Conservation (phyloP, 2,113 vertebrate species). For the Saguinus imperator region DNA sequence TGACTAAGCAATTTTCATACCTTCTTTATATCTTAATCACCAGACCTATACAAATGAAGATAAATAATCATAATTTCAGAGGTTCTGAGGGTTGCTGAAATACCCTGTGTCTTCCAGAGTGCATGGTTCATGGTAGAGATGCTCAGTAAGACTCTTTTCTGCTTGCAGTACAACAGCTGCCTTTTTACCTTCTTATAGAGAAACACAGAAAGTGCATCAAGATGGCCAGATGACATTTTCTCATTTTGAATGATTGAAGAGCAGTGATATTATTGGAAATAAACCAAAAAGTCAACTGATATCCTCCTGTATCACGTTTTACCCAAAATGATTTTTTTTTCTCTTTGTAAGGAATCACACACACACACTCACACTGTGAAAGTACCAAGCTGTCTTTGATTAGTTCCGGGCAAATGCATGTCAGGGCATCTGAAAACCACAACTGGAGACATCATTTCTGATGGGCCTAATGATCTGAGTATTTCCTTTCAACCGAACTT, state of each 20-base stretch:
- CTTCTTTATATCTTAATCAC: not conserved
- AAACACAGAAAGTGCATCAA: not conserved
- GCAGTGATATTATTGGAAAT: slow-evolving; percentile 37
- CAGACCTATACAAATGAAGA: not conserved
- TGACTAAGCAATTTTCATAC: not conserved
- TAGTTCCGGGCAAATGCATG: slow-evolving; percentile 50
- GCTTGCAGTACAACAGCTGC: not conserved
- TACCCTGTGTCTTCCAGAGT: not conserved
- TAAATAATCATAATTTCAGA: not conserved
- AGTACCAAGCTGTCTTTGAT: slow-evolving; percentile 65
- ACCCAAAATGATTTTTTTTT: not conserved
- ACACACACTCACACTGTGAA: not conserved
- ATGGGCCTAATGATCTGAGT: slow-evolving; percentile 65
- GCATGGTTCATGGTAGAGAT: not conserved
- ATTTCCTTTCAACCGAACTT: slow-evolving; percentile 76
- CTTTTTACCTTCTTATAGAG: not conserved
- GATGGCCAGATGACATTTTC: not conserved
- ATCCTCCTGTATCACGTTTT: not conserved
- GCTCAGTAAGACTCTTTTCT: not conserved
- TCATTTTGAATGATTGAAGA: slow-evolving; percentile 48
- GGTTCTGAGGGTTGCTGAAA: not conserved
- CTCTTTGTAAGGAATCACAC: not conserved
- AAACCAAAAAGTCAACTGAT: slow-evolving; percentile 10
- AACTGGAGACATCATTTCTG: slow-evolving; percentile 69
- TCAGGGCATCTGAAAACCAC: slow-evolving; percentile 76